Percentiles rank a stretch among this genome's conserved stretches.
These are phyloP conservation scores for Perca flavescens DNA, from an alignment of 2,113 vertebrate genomes.

Conservation along the genomic window DNA sequence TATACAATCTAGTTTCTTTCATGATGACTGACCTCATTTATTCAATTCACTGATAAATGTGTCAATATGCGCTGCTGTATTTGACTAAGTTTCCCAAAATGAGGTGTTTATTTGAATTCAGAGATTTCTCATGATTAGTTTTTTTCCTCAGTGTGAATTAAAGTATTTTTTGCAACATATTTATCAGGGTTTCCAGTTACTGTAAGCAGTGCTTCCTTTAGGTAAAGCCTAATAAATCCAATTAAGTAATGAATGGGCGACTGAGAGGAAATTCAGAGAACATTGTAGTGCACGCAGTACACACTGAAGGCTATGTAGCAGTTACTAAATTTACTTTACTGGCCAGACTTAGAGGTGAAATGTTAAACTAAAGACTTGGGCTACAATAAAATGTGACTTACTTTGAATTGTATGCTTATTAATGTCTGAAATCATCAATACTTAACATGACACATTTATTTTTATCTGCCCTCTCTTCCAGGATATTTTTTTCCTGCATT, in stretches of 20 bases:
- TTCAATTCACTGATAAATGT: neutral
- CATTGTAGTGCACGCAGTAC: neutral
- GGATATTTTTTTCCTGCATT: constrained; percentile 72
- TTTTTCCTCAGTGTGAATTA: neutral
- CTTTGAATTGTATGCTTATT: neutral
- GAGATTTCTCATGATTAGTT: neutral
- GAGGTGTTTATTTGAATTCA: neutral
- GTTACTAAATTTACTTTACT: neutral
- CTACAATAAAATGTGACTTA: neutral
- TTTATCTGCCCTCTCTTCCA: constrained; percentile 52
- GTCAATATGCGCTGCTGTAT: neutral
- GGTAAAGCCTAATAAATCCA: constrained; percentile 44
- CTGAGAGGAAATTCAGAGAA: constrained; percentile 3
- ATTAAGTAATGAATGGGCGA: constrained; percentile 45
- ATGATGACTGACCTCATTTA: neutral
- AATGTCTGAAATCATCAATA: neutral
- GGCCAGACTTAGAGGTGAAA: neutral
- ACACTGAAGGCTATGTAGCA: neutral
- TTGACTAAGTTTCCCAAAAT: neutral
- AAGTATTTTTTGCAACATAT: constrained; percentile 5
- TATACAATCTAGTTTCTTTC: neutral
- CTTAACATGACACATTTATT: neutral
- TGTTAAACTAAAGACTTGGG: neutral
- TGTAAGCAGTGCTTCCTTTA: neutral
- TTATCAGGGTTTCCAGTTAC: neutral